Evolutionary conservation across 2,888 invertebrate genomes (phyloP).

Genomic region (Beris chalybata): DNA sequence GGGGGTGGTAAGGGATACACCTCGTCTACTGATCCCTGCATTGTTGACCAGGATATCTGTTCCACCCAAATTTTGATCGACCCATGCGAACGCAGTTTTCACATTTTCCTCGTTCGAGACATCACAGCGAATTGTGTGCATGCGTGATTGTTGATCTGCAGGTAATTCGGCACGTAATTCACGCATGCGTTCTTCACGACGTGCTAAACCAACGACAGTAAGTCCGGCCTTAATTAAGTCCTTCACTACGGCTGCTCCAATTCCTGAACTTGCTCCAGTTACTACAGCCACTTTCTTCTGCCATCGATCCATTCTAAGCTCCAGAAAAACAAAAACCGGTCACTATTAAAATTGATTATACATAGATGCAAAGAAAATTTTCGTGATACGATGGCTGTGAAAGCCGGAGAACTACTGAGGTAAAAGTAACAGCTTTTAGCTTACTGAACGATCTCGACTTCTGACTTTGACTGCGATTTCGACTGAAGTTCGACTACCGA

Average conservation of each 20-base stretch:
- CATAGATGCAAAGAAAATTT: too few relatives aligned
- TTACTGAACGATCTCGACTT: too few relatives aligned
- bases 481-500: too few relatives aligned
- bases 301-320: constrained; percentile 52
- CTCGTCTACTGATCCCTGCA: constrained; percentile 56
- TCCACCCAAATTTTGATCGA: constrained; percentile 58
- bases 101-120: constrained; percentile 60
- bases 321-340: too few relatives aligned
- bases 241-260: constrained; percentile 58
- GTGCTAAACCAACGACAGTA: constrained; percentile 60
- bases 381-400: too few relatives aligned
- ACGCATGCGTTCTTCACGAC: constrained; percentile 57
- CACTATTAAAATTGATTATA: too few relatives aligned
- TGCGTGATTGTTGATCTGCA: constrained; percentile 44
- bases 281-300: constrained; percentile 64
- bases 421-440: too few relatives aligned
- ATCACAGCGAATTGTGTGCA: constrained; percentile 57
- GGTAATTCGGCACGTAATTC: constrained; percentile 40
- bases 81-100: constrained; percentile 58
- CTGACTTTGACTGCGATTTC: too few relatives aligned
- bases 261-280: constrained; percentile 66
- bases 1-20: constrained; percentile 44
- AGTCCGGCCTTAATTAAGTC: constrained; percentile 59
- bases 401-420: too few relatives aligned
- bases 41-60: constrained; percentile 64